Base-by-base conservation (phyloP, 2,797 vertebrate species). In the Pipistrellus kuhlii region DNA sequence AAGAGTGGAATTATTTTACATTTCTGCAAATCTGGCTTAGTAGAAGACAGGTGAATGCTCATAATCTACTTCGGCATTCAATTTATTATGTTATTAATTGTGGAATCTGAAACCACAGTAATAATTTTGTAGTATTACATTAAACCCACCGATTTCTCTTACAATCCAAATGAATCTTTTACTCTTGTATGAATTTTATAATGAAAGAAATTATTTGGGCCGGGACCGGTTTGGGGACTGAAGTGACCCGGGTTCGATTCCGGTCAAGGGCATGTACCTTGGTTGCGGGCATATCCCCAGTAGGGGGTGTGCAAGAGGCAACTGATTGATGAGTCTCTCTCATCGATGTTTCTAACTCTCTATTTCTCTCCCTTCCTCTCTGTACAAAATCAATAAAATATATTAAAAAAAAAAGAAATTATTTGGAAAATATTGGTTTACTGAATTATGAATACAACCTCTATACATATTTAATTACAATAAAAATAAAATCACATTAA, bases 401-500 rank as follows among this genome's bases (percentile, higher is more conserved):
- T n/a, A n/a, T n/a, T n/a, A 85, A 17, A 80, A 66, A 51, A 80
- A 46, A 85, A 17, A 80, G 72, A 51, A 80, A 46, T 62, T 90
- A 73, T 69, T 30, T 82, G 30, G 12, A 92, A 88, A 91, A 71
- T 25, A 88, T 0, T 77, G 44, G 23, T 30, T 88, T 30, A 35
- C 12, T 41, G 3, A 55, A 78, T 75, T 92, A 80, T 75, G 14
- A 89, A 85, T 27, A 64, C 66, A 92, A 41, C 57, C 21, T n/a
- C 25, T 57, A 51, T n/a, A 64, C 53, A 83, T 8, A 75, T 90
- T 59, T 87, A 13, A 68, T 46, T 62, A 27, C 23, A 64, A 64
- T 76, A 68, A 88, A 92, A 78, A 72, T 9, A 84, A 91, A 94
- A 80, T 59, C 35, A 91, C 23, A 64, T 77, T 91, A 38, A 88